Evolutionary conservation across 2,797 vertebrate genomes (phyloP).

Genomic region (Triplophysa yarkandensis): DNA sequence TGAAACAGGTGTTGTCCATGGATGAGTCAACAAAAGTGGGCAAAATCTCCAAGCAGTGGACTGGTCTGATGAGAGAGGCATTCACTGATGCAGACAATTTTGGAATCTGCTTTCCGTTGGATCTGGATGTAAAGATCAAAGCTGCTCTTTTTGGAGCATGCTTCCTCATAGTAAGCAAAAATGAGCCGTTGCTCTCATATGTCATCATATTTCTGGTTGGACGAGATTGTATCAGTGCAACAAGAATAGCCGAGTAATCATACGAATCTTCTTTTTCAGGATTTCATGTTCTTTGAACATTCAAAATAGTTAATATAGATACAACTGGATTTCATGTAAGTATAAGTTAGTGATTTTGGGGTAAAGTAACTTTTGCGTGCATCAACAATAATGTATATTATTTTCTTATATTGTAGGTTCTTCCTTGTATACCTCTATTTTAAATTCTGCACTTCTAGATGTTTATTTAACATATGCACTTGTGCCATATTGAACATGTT

Average conservation of each 20-base stretch:
- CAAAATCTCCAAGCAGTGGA: slow-evolving; percentile 79
- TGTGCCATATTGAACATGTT: not conserved
- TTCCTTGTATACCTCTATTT: not conserved
- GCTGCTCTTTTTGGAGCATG: slow-evolving; percentile 79
- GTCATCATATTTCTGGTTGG: not conserved
- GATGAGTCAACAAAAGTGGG: slow-evolving; percentile 70
- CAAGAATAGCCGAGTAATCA: not conserved
- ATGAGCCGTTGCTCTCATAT: not conserved
- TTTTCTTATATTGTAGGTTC: slow-evolving; percentile 5
- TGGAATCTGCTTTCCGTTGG: slow-evolving; percentile 78
- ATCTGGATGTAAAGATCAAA: slow-evolving; percentile 83
- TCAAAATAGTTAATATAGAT: not conserved
- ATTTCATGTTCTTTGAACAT: slow-evolving; percentile 71
- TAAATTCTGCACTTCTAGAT: not conserved
- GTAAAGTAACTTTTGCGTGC: too few species aligned
- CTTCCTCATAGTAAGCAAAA: slow-evolving; percentile 81
- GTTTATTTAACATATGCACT: not conserved
- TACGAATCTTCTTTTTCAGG: slow-evolving; percentile 51
- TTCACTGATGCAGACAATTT: slow-evolving; percentile 78
- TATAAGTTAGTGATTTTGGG: not conserved
- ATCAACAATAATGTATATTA: not conserved
- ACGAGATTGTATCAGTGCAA: not conserved
- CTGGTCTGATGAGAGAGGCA: slow-evolving; percentile 71
- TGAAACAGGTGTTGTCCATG: slow-evolving; percentile 54
- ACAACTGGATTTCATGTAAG: slow-evolving; percentile 14